Evolutionary conservation across 2,888 invertebrate species (phyloP).

Genomic region (Trichopria drosophilae): DNA sequence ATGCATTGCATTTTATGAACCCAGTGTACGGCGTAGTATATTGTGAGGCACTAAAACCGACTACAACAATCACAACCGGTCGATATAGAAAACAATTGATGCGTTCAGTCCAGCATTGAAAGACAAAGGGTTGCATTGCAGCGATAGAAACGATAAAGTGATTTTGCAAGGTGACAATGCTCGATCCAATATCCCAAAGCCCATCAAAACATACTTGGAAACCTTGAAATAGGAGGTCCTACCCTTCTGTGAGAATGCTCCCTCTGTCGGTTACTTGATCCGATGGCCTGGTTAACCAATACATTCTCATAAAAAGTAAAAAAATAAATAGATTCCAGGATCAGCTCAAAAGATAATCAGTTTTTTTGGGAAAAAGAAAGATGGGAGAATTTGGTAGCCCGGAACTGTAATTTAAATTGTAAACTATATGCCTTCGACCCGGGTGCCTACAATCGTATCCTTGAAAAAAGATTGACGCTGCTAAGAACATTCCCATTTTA

Average conservation of each 20-base stretch:
- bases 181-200: slow-evolving; percentile 34
- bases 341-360: slow-evolving; percentile 24
- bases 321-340: slow-evolving; percentile 29
- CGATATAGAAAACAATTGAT: slow-evolving; percentile 33
- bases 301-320: slow-evolving; percentile 10
- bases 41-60: slow-evolving; percentile 32
- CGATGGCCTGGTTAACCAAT: slow-evolving; percentile 8
- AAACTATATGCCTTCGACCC: too few species aligned
- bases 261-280: slow-evolving; percentile 26
- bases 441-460: too few species aligned
- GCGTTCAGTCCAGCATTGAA: slow-evolving; percentile 28
- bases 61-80: slow-evolving; percentile 27
- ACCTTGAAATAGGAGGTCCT: slow-evolving; percentile 38
- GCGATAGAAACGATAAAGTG: slow-evolving; percentile 28
- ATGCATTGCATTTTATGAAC: slow-evolving; percentile 38
- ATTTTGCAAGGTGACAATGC: slow-evolving; percentile 34
- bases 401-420: too few species aligned
- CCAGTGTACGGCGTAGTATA: slow-evolving; percentile 19
- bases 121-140: slow-evolving; percentile 18
- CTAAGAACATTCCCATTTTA: too few species aligned
- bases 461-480: too few species aligned
- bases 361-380: slow-evolving; percentile 21
- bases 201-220: slow-evolving; percentile 35
- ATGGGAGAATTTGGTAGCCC: slow-evolving; percentile 15
- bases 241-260: slow-evolving; percentile 27